Base-by-base conservation (phyloP, 2,888 invertebrate genomes). In the Andrena praecox region DNA sequence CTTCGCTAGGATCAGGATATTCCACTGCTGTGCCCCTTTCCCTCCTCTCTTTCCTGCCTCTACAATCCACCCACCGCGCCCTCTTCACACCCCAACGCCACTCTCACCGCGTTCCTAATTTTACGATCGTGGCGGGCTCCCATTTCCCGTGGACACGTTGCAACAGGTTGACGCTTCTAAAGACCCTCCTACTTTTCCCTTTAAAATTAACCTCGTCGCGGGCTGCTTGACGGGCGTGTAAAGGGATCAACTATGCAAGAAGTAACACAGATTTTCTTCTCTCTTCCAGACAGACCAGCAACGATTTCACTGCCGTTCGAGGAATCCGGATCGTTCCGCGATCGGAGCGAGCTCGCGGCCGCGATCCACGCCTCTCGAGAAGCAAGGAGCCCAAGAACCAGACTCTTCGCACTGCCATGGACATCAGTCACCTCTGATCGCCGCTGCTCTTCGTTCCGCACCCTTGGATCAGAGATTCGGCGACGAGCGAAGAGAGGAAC, bases 1-100 rank as follows among this genome's bases (percentile, higher is more conserved):
- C 93, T 93, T 93, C 93, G 90, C 89, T 90, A 89, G 90, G 90
- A 93, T 93, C 92, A 91, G 92, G 90, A 92, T 92, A 93, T 90
- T 82, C 85, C 89, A 76, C 82, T 72, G 76, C 78, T 79, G 60
- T 72, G 33, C 69, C 71, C 64, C 66, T 42, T 42, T 60, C 70
- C 31, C 56, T 59, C 72, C 48, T 60, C 64, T 16, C 16, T 64
- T 31, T 33, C 27, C 75, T 24, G n/a, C 73, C 48, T 31, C 66
- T 52, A 54, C 79, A n/a, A 56, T 76, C 79, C 85, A 64, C 77
- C 75, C 77, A 67, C 74, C 74, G 70, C 59, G 20, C 77, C 64
- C 82, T 71, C 67, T 63, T 75, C 63, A 54, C 79, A 56, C 72
- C 63, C 81, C 59, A 31, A 52, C 42, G 33, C 42, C 72, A 56